Percentiles rank a stretch among this genome's conserved stretches.
These are phyloP conservation scores for Shinisaurus crocodilurus DNA, from an alignment of 2,113 vertebrate species.

Conservation along the genomic window DNA sequence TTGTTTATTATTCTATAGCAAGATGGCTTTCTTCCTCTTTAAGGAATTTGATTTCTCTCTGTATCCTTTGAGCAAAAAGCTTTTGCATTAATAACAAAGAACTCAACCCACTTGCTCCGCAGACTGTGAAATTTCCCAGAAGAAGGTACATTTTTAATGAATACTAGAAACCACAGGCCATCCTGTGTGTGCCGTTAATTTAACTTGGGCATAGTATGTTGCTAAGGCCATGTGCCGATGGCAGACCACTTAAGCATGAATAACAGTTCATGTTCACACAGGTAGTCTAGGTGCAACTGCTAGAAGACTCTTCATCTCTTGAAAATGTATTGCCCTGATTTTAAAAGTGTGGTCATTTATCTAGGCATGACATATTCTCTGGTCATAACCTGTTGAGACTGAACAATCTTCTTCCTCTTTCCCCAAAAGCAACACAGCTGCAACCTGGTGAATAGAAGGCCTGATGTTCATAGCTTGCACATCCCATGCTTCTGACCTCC, in stretches of 20 bases:
- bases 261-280: conserved; percentile 31
- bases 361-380: neutral
- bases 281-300: neutral
- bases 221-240: conserved; percentile 35
- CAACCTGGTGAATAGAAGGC: neutral
- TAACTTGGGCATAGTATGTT: conserved; percentile 2
- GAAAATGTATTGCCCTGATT: conserved; percentile 30
- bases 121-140: neutral
- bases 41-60: conserved; percentile 42
- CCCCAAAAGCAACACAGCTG: neutral
- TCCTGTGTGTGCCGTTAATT: neutral
- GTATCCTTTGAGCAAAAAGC: conserved; percentile 26
- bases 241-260: neutral
- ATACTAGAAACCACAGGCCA: neutral
- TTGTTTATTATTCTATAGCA: conserved; percentile 32
- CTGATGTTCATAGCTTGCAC: neutral
- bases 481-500: neutral
- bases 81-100: neutral
- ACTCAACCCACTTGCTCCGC: conserved; percentile 27
- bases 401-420: neutral
- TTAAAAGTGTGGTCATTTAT: conserved; percentile 26
- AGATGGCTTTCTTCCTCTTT: conserved; percentile 28
- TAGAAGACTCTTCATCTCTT: neutral
- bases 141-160: neutral
- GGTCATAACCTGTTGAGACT: neutral